These are phyloP conservation scores for Callosobruchus maculatus DNA, from an alignment of 2,888 invertebrate species.

Conservation along the genomic window DNA sequence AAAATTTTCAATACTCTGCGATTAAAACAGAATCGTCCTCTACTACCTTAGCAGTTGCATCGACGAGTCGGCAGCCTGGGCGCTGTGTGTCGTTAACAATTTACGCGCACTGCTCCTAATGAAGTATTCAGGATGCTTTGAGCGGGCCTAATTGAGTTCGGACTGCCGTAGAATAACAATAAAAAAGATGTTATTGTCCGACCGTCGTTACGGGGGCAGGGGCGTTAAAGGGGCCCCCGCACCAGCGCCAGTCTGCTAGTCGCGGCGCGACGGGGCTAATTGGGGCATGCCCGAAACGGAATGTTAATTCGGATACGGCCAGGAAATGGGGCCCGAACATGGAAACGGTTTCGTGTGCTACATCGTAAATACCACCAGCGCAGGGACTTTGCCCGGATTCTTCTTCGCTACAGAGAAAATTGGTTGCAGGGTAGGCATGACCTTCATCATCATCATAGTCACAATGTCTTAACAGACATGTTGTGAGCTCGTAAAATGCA, in stretches of 20 bases:
- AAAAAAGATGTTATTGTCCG: constrained; percentile 5
- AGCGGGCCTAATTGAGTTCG: constrained; percentile 23
- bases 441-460: no score
- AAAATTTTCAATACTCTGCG: no score
- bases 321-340: background rate
- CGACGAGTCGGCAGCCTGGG: no score
- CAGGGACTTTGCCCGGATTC: background rate
- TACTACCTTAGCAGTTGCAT: no score
- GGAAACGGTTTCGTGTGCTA: background rate
- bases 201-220: background rate
- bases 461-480: no score
- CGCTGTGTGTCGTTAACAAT: background rate
- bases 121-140: constrained; percentile 19
- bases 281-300: background rate
- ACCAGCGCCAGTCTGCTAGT: background rate
- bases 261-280: background rate
- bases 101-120: background rate
- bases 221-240: background rate
- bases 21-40: no score
- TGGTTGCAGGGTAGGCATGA: no score
- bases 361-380: background rate
- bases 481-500: no score
- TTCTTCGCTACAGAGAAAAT: no score
- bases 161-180: constrained; percentile 19
- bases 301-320: background rate